phyloP scores from a whole-genome alignment of 1,140 invertebrate genomes.

The Ips typographus region DNA sequence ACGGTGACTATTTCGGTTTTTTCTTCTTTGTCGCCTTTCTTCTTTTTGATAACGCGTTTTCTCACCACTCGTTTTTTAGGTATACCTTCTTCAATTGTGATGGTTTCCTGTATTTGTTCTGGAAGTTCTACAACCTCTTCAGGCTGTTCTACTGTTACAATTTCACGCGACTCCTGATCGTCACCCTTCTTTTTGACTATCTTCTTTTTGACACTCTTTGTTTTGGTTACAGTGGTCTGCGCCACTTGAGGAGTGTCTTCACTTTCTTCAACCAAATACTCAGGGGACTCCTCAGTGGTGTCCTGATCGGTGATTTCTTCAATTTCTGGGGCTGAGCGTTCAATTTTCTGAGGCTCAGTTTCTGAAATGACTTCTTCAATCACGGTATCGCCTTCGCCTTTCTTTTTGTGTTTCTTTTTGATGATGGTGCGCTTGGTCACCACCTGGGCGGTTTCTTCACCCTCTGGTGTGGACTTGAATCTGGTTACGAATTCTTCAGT shows the following conservation, averaged over 20 bases:
- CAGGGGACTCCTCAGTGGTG: background rate
- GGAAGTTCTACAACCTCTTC: constrained; percentile 39
- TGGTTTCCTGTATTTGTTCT: constrained; percentile 43
- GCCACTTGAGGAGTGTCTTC: constrained; percentile 48
- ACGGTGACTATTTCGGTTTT: constrained; percentile 47
- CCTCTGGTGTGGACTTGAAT: constrained; percentile 55
- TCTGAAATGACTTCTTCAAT: constrained; percentile 54
- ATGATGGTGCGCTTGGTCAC: constrained; percentile 59
- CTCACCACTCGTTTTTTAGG: constrained; percentile 50
- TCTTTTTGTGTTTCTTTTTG: constrained; percentile 49
- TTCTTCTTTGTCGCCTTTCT: constrained; percentile 41
- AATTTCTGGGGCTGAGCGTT: constrained; percentile 37
- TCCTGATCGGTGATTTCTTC: constrained; percentile 41
- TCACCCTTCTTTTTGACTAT: constrained; percentile 40
- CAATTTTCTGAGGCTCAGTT: constrained; percentile 39
- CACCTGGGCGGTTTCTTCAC: constrained; percentile 54
- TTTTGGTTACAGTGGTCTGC: constrained; percentile 36
- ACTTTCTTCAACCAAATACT: constrained; percentile 40
- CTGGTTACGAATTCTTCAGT: constrained; percentile 60
- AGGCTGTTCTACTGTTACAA: constrained; percentile 33
- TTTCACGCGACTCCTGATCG: constrained; percentile 39
- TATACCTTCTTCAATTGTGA: constrained; percentile 51
- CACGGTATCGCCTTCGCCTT: constrained; percentile 48
- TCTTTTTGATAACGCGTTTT: constrained; percentile 46
- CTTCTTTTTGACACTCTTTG: constrained; percentile 19